These are phyloP conservation scores for Unio pictorum DNA, from an alignment of 2,888 invertebrate genomes.

Conservation along the genomic window DNA sequence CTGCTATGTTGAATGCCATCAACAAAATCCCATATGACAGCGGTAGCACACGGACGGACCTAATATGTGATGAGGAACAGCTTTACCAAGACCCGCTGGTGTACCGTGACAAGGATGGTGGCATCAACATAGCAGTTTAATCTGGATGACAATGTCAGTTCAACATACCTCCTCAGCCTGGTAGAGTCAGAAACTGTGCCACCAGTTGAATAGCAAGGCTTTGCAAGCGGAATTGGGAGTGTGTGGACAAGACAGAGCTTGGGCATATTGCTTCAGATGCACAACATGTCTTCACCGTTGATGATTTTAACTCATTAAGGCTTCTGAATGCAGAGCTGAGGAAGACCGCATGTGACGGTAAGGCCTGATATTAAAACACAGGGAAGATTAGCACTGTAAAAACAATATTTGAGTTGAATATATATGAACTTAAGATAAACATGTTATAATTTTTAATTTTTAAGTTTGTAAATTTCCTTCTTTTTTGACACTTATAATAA, in stretches of 20 bases:
- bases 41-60: slow-evolving; percentile 58
- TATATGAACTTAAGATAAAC: too few relatives aligned
- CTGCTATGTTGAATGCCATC: slow-evolving; percentile 41
- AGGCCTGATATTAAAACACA: background rate
- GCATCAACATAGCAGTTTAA: too few relatives aligned
- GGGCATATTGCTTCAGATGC: slow-evolving; percentile 51
- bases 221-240: slow-evolving; percentile 55
- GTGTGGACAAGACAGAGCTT: slow-evolving; percentile 47
- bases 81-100: slow-evolving; percentile 51
- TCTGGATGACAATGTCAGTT: too few relatives aligned
- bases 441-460: too few relatives aligned
- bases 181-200: slow-evolving; percentile 32
- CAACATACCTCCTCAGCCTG: too few relatives aligned
- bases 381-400: too few relatives aligned
- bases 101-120: too few relatives aligned
- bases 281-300: slow-evolving; percentile 56
- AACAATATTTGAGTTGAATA: too few relatives aligned
- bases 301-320: slow-evolving; percentile 48
- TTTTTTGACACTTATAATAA: too few relatives aligned
- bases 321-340: slow-evolving; percentile 52
- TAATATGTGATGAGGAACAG: slow-evolving; percentile 46
- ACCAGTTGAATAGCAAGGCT: slow-evolving; percentile 38
- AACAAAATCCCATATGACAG: slow-evolving; percentile 45
- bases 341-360: slow-evolving; percentile 55
- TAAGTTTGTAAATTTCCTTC: too few relatives aligned